Base-by-base conservation (phyloP, 2,113 vertebrate genomes). In the Dascyllus trimaculatus region DNA sequence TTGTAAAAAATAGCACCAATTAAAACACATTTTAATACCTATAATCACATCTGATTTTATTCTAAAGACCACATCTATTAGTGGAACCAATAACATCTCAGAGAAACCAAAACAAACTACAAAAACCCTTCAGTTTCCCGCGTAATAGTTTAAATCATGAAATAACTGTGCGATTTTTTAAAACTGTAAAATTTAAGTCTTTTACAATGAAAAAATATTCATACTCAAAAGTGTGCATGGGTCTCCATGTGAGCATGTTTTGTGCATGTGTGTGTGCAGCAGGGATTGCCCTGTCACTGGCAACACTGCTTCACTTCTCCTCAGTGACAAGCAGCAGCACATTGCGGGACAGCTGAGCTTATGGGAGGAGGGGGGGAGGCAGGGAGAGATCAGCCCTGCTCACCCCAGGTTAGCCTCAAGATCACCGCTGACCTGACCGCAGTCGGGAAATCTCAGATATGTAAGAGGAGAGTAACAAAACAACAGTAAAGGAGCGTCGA, bases 261-360 rank as follows among this genome's bases (percentile, higher is more conserved):
- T 29, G 29, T 48, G 48, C 78, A 52, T 66, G 57, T 64, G 38
- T 51, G 72, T 67, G 74, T 45, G 32, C n/a, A 15, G 29, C 21
- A 62, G 69, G 78, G 78, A 77, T 80, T 85, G 83, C 85, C 73
- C 75, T 84, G 82, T 89, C 85, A 89, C 62, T 80, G 80, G 84
- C 49, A 76, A 85, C 88, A 87, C 84, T 90, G 86, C 24, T 92
- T 81, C 81, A 81, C 87, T 91, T 93, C 90, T 94, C 84, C 66
- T 88, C 86, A 74, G 82, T 95, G 97, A 98, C 96, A 95, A 96
- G 96, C 93, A 83, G 62, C 94, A 95, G 96, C 96, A 97, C 94
- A 97, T 97, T 98, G 96, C 92, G 84, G 91, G 95, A 96, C 97
- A 98, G 97, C 97, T 98, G 97, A 90, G 91, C 57, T 21, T 22